A percentile compares a stretch with the other conserved stretches of the same genome.
Conservation (phyloP, 1,140 invertebrate species). For the Drosophila suzukii region DNA sequence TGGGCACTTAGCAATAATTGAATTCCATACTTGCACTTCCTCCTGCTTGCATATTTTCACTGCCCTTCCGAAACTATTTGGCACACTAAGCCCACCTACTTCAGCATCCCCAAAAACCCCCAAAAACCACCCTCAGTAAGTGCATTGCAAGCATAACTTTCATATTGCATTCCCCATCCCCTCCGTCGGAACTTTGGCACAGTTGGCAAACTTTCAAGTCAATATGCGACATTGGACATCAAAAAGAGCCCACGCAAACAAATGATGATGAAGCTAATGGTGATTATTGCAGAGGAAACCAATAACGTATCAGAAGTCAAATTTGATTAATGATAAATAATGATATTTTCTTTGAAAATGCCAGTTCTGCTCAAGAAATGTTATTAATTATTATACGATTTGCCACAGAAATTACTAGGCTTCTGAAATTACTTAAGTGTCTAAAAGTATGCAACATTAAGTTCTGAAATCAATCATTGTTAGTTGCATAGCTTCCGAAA, state of each 20-base stretch:
- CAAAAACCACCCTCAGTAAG: slow-evolving; percentile 18
- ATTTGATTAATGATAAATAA: not conserved
- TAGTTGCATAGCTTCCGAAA: too few species aligned
- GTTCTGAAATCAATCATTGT: too few species aligned
- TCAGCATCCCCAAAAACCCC: not conserved
- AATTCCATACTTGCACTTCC: slow-evolving; percentile 59
- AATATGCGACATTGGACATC: slow-evolving; percentile 53
- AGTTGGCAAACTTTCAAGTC: slow-evolving; percentile 63
- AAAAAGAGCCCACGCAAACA: slow-evolving; percentile 28
- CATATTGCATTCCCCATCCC: slow-evolving; percentile 48
- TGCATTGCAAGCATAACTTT: slow-evolving; percentile 68
- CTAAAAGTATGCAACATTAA: too few species aligned
- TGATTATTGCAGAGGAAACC: not conserved
- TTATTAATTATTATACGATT: too few species aligned
- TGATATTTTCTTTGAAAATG: not conserved
- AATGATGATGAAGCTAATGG: slow-evolving; percentile 7
- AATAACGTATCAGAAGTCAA: not conserved
- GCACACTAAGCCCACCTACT: slow-evolving; percentile 31
- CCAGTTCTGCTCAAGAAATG: too few species aligned
- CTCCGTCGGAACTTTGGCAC: slow-evolving; percentile 25
- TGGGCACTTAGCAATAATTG: slow-evolving; percentile 61
- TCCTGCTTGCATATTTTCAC: slow-evolving; percentile 23
- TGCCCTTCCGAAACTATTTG: slow-evolving; percentile 53
- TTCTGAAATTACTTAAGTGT: too few species aligned
- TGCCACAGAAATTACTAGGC: too few species aligned